Evolutionary conservation across 2,113 vertebrate genomes (phyloP).

Genomic region (Mastomys natalensis): DNA sequence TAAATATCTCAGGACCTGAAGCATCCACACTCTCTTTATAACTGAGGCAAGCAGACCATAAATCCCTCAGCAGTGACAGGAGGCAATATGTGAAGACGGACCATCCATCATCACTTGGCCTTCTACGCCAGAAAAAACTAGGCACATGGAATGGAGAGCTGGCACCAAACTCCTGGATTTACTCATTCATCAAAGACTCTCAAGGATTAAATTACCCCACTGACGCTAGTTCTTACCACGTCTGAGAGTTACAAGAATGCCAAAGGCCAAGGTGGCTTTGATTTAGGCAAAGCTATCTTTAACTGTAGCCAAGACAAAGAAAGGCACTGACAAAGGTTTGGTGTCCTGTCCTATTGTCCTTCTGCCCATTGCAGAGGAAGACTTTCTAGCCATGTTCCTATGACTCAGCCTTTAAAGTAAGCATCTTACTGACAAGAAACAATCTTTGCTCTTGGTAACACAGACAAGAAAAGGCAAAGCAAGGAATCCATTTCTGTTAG

Average conservation of each 20-base stretch:
- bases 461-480: background rate
- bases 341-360: background rate
- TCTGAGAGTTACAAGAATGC: constrained; percentile 38
- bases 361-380: background rate
- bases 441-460: background rate
- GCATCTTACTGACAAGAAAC: background rate
- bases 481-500: background rate
- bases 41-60: constrained; percentile 29
- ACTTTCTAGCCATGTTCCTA: background rate
- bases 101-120: background rate
- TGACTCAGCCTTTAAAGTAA: background rate
- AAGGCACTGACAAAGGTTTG: background rate
- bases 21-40: background rate
- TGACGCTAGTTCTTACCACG: constrained; percentile 43
- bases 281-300: background rate
- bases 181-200: constrained; percentile 57
- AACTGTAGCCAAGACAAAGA: background rate
- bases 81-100: background rate
- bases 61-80: background rate
- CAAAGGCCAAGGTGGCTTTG: constrained; percentile 38
- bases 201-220: constrained; percentile 65
- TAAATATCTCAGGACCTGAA: constrained; percentile 20
- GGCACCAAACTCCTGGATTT: constrained; percentile 27
- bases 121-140: constrained; percentile 33
- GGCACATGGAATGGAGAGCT: background rate